phyloP scores from a whole-genome alignment of 92 coral and sea anemone genomes.

The Zoanthus solanderi region DNA sequence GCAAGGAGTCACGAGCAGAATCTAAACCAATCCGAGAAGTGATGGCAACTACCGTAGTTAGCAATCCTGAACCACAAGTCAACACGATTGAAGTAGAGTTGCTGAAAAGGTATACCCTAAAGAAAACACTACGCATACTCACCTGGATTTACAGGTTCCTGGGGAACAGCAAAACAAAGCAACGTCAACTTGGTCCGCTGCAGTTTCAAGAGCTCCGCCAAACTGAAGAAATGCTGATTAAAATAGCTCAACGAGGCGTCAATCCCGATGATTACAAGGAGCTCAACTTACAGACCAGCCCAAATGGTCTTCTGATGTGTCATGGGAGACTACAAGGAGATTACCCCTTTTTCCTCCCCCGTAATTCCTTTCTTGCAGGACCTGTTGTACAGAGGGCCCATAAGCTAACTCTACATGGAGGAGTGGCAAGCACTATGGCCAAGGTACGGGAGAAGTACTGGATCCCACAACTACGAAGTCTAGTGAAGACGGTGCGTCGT shows the following conservation, averaged over 20 bases:
- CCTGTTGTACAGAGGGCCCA: slow-evolving; percentile 27
- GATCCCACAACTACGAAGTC: slow-evolving; percentile 31
- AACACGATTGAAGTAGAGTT: background rate
- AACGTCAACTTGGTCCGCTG: slow-evolving; percentile 1
- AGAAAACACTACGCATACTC: slow-evolving; percentile 26
- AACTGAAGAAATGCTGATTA: slow-evolving; percentile 6
- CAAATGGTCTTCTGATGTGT: slow-evolving; percentile 16
- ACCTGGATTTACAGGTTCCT: slow-evolving; percentile 23
- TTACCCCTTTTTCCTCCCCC: slow-evolving; percentile 50
- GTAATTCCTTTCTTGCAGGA: slow-evolving; percentile 29
- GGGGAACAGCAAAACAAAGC: slow-evolving; percentile 8
- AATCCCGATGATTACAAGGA: slow-evolving; percentile 3
- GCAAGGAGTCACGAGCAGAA: slow-evolving; percentile 28
- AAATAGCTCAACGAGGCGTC: slow-evolving; percentile 2
- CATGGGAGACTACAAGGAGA: slow-evolving; percentile 44
- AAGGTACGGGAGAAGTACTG: slow-evolving; percentile 50
- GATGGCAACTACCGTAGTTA: slow-evolving; percentile 1
- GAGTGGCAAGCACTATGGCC: slow-evolving; percentile 43
- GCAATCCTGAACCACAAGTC: background rate
- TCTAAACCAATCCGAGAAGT: slow-evolving; percentile 28
- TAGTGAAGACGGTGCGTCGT: slow-evolving; percentile 1
- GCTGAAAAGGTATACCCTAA: slow-evolving; percentile 12
- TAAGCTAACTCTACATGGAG: slow-evolving; percentile 39
- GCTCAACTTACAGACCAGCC: slow-evolving; percentile 29
- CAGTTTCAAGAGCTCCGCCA: slow-evolving; percentile 17